phyloP scores from a whole-genome alignment of 2,888 invertebrate genomes.

The Caenorhabditis sinica region DNA sequence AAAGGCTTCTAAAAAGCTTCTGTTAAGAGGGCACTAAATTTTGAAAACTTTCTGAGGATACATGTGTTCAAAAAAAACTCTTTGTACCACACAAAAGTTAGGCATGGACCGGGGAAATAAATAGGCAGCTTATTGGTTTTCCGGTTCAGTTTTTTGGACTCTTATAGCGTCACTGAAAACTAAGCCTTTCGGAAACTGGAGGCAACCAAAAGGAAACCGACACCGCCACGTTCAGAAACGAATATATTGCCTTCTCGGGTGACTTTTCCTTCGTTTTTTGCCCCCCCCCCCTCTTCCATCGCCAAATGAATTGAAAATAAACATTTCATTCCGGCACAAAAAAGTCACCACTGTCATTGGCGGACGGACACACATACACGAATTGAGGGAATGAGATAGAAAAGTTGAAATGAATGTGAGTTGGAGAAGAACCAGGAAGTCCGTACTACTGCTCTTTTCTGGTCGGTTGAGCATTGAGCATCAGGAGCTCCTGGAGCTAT shows the following conservation, averaged over 20 bases:
- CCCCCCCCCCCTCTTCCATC: neutral
- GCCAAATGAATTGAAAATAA: constrained; percentile 37
- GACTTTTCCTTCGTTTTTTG: constrained; percentile 9
- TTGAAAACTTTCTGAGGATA: too few species aligned
- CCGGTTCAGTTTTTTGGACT: constrained; percentile 55
- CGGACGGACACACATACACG: neutral
- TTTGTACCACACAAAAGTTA: constrained; percentile 23
- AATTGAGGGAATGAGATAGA: neutral
- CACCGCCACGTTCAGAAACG: constrained; percentile 38
- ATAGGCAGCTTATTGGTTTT: constrained; percentile 15
- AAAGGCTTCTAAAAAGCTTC: too few species aligned
- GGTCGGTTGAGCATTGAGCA: constrained; percentile 48
- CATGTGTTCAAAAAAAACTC: neutral
- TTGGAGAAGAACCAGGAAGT: constrained; percentile 36
- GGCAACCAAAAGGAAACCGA: constrained; percentile 25
- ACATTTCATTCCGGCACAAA: constrained; percentile 25
- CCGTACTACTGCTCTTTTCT: constrained; percentile 33
- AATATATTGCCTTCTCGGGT: constrained; percentile 24
- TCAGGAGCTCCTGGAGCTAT: constrained; percentile 2
- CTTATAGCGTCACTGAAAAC: constrained; percentile 44
- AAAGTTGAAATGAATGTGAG: constrained; percentile 26
- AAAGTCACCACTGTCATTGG: neutral
- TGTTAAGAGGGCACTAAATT: too few species aligned
- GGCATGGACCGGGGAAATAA: neutral
- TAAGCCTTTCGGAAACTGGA: neutral